Evolutionary conservation across 2,797 vertebrate species (phyloP).

Genomic region (Iguana delicatissima): DNA sequence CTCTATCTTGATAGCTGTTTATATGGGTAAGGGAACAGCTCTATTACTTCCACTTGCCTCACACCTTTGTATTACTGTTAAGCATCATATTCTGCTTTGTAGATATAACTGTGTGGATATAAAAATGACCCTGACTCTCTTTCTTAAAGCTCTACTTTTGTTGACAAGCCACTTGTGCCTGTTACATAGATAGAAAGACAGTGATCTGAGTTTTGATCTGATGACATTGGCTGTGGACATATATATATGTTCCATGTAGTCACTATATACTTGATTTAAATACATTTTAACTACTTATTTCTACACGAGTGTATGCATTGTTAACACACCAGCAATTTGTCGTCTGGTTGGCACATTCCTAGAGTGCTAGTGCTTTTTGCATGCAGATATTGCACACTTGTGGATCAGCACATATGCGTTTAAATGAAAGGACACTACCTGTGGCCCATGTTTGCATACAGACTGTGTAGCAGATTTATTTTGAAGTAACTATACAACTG

Average conservation of each 20-base stretch:
- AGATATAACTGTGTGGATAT: neutral
- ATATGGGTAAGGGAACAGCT: neutral
- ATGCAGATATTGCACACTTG: neutral
- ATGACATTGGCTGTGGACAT: neutral
- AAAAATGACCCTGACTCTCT: neutral
- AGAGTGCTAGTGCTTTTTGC: neutral
- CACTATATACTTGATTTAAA: neutral
- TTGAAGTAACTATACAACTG: neutral
- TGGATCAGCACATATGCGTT: neutral
- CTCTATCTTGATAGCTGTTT: neutral
- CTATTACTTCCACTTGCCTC: neutral
- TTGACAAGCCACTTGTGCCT: neutral
- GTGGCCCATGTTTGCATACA: neutral
- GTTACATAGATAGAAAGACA: constrained; percentile 13
- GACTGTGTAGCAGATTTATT: neutral
- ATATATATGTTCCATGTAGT: neutral
- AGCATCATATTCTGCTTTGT: neutral
- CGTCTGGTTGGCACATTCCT: neutral
- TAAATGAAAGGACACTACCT: neutral
- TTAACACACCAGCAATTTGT: neutral
- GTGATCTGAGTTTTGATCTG: constrained; percentile 17
- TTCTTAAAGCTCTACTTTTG: neutral
- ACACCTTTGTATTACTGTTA: neutral
- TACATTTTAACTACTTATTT: neutral
- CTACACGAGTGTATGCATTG: neutral